Evolutionary conservation across 2,797 vertebrate species (phyloP).

Genomic region (Cygnus olor): DNA sequence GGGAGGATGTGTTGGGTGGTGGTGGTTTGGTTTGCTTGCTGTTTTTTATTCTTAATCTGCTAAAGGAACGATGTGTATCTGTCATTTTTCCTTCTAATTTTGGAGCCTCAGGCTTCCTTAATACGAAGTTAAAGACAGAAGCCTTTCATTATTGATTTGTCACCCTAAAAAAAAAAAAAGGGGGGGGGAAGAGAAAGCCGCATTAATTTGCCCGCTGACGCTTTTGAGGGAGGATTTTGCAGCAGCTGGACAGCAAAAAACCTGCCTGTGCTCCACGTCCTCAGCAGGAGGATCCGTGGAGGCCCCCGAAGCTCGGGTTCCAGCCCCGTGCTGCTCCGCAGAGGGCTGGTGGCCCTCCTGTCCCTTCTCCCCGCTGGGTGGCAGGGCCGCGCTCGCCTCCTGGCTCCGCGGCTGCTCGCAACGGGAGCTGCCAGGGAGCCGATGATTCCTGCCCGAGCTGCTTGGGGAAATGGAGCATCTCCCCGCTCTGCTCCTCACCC

Average conservation of each 20-base stretch:
- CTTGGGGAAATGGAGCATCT: background rate
- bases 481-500: background rate
- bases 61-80: background rate
- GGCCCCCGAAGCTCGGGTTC: rapidly evolving
- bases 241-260: background rate
- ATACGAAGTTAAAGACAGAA: background rate
- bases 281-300: background rate
- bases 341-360: background rate
- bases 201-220: background rate
- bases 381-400: conserved; percentile 29
- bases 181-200: background rate
- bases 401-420: background rate
- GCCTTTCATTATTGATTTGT: background rate
- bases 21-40: background rate
- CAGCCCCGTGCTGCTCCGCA: rapidly evolving
- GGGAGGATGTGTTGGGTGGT: background rate
- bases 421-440: background rate
- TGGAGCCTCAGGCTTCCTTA: background rate
- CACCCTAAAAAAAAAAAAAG: background rate
- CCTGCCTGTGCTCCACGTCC: background rate
- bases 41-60: background rate
- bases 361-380: conserved; percentile 35
- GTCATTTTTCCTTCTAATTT: background rate
- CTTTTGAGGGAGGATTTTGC: background rate
- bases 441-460: background rate